Evolutionary conservation across 2,888 invertebrate genomes (phyloP).

Genomic region (Rhagonycha lutea): DNA sequence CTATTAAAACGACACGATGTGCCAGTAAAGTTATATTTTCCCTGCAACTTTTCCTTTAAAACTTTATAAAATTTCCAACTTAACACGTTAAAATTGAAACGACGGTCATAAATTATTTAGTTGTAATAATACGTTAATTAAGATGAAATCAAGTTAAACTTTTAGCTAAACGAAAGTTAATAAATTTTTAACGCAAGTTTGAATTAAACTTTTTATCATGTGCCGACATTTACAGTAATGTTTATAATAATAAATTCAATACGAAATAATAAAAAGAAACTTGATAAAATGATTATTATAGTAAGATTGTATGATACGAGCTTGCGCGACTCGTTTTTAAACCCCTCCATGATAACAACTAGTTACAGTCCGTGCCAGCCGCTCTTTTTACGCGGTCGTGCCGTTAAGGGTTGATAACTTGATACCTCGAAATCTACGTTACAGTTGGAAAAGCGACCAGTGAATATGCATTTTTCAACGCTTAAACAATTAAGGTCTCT

Average conservation of each 20-base stretch:
- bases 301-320: constrained; percentile 30
- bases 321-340: constrained; percentile 28
- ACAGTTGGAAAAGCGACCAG: constrained; percentile 1
- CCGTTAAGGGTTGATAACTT: constrained; percentile 21
- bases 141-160: not conserved
- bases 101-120: not conserved
- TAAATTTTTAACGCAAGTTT: not conserved
- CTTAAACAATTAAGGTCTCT: not conserved
- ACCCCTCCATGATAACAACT: constrained; percentile 30
- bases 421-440: constrained; percentile 19
- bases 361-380: constrained; percentile 48
- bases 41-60: not conserved
- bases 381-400: constrained; percentile 43
- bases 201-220: not conserved
- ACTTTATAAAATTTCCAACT: not conserved
- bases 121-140: not conserved
- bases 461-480: not conserved
- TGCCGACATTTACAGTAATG: not conserved
- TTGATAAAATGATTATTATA: constrained; percentile 24
- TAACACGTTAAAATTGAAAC: not conserved
- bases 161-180: not conserved
- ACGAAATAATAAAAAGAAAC: constrained; percentile 23
- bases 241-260: constrained; percentile 10
- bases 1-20: not conserved
- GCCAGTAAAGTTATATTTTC: not conserved